These are phyloP conservation scores for Ommatoiulus sabulosus DNA, from an alignment of 2,888 invertebrate species.

Conservation along the genomic window DNA sequence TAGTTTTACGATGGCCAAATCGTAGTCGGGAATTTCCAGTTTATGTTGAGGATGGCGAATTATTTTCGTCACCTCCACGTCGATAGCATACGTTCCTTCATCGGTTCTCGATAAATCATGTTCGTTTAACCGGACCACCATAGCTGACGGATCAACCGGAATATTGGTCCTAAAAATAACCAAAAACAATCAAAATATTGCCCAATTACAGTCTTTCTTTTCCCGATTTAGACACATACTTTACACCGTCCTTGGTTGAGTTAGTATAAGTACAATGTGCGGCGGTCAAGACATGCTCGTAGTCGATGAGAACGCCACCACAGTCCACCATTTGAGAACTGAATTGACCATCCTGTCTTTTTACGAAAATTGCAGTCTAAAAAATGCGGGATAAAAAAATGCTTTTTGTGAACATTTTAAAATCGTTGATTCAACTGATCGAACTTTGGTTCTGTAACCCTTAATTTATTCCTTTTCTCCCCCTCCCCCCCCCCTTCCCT, in stretches of 20 bases:
- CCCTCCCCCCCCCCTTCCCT: too few species aligned
- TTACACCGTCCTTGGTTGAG: neutral
- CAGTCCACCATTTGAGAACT: slow-evolving; percentile 62
- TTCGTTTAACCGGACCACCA: neutral
- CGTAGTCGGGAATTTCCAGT: neutral
- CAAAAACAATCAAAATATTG: neutral
- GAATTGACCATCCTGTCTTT: slow-evolving; percentile 42
- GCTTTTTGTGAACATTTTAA: too few species aligned
- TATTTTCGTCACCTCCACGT: neutral
- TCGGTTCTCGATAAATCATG: neutral
- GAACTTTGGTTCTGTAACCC: too few species aligned
- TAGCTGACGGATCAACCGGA: slow-evolving; percentile 1
- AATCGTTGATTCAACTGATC: too few species aligned
- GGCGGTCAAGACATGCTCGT: slow-evolving; percentile 66
- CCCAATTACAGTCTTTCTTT: neutral
- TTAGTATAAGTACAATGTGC: slow-evolving; percentile 65
- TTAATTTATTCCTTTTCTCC: neutral
- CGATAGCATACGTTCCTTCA: neutral
- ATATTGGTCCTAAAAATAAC: neutral
- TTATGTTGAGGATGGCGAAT: slow-evolving; percentile 50
- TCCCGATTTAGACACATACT: neutral
- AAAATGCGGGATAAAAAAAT: too few species aligned
- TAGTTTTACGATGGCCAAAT: slow-evolving; percentile 31
- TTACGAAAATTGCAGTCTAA: slow-evolving; percentile 61
- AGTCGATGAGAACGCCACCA: slow-evolving; percentile 66